Evolutionary conservation across 1,140 invertebrate genomes (phyloP).

Genomic region (Cyphomyrmex costatus): DNA sequence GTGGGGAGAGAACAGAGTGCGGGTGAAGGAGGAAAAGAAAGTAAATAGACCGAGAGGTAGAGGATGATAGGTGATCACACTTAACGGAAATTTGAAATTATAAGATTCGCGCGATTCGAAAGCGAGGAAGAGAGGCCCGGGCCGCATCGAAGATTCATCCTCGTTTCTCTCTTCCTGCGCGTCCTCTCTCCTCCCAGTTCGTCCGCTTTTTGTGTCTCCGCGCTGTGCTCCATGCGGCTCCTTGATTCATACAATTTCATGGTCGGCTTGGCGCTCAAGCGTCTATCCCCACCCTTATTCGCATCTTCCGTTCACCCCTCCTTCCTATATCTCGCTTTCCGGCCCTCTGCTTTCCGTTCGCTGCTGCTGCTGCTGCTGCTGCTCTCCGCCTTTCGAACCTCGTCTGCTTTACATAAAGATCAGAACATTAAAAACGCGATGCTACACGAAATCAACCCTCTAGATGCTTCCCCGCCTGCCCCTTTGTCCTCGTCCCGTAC

Average conservation of each 20-base stretch:
- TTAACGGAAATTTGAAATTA: conserved; percentile 79
- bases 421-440: conserved; percentile 84
- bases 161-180: conserved; percentile 37
- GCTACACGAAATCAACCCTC: conserved; percentile 81
- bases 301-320: conserved; percentile 28
- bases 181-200: conserved; percentile 32
- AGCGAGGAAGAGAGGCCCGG: conserved; percentile 1
- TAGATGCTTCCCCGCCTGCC: conserved; percentile 16
- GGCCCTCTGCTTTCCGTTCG: not conserved
- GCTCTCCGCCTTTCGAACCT: conserved; percentile 37
- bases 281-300: conserved; percentile 54
- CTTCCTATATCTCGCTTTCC: not conserved
- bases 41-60: not conserved
- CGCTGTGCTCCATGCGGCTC: conserved; percentile 70
- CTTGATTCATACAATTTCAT: conserved; percentile 85
- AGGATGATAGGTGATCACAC: conserved; percentile 45
- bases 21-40: not conserved
- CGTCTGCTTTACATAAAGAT: conserved; percentile 84
- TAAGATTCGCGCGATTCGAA: conserved; percentile 67
- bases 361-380: not conserved
- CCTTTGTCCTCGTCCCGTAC: conserved; percentile 8
- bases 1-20: conserved; percentile 9
- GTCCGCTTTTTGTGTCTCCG: conserved; percentile 80
- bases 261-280: conserved; percentile 81
- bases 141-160: conserved; percentile 50